phyloP scores from a whole-genome alignment of 2,797 vertebrate genomes.

The Lepus townsendii region DNA sequence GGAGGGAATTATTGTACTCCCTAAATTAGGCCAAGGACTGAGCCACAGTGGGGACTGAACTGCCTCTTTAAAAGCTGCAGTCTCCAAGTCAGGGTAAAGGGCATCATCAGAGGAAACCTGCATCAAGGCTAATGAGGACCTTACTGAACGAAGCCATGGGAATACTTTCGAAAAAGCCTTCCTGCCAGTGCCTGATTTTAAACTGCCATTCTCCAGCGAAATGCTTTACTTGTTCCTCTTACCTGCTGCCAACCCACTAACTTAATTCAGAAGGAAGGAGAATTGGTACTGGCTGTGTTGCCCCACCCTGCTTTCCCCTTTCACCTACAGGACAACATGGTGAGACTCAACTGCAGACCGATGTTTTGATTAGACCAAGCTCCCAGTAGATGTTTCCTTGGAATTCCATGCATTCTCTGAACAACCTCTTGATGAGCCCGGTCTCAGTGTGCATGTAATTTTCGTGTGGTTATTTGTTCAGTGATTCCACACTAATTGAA shows the following conservation, averaged over 20 bases:
- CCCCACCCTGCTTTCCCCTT: not conserved
- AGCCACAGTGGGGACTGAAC: constrained; percentile 73
- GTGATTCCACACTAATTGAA: not conserved
- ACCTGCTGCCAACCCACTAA: constrained; percentile 39
- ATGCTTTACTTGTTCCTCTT: constrained; percentile 33
- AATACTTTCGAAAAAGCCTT: constrained; percentile 69
- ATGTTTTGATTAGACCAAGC: not conserved
- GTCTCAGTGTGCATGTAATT: accelerated
- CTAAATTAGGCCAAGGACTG: constrained; percentile 83
- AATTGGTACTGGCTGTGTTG: constrained; percentile 19
- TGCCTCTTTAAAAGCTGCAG: constrained; percentile 73
- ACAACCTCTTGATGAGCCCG: not conserved
- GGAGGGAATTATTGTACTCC: constrained; percentile 77
- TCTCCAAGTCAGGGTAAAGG: constrained; percentile 80
- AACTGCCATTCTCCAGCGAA: constrained; percentile 48
- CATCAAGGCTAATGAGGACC: constrained; percentile 81
- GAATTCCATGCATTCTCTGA: not conserved
- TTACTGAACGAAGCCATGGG: constrained; percentile 69
- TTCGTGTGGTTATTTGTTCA: not conserved
- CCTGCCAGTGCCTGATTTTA: constrained; percentile 54
- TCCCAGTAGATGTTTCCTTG: not conserved
- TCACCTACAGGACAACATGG: constrained; percentile 3
- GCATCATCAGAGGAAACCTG: constrained; percentile 73
- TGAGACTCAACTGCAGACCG: not conserved
- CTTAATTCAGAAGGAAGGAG: constrained; percentile 58